These are phyloP conservation scores for Pararge aegeria DNA, from an alignment of 1,140 invertebrate genomes.

Conservation along the genomic window DNA sequence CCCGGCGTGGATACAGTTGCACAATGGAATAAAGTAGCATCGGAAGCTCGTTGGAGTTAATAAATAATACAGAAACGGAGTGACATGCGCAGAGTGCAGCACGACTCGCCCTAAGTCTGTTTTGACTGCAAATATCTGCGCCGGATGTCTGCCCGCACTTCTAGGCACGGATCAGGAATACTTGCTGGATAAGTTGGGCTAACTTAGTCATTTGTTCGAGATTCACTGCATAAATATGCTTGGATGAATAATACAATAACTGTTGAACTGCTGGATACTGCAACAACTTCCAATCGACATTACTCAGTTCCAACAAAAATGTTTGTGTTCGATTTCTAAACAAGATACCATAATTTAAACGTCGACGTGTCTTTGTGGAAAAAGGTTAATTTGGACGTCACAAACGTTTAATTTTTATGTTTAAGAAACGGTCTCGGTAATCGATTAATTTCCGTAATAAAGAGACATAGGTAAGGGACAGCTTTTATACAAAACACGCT, in stretches of 20 bases:
- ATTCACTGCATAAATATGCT: neutral
- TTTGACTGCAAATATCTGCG: conserved; percentile 77
- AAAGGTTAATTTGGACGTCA: too few species aligned
- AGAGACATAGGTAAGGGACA: too few species aligned
- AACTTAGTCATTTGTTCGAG: conserved; percentile 12
- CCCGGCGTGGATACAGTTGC: conserved; percentile 61
- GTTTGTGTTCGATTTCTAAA: too few species aligned
- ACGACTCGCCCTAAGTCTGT: conserved; percentile 64
- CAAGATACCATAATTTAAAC: too few species aligned
- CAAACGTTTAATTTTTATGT: too few species aligned
- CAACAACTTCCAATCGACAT: too few species aligned
- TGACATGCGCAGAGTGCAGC: conserved; percentile 74
- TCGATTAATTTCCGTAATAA: too few species aligned
- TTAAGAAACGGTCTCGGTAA: too few species aligned
- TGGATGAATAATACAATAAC: conserved; percentile 1
- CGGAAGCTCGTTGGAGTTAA: conserved; percentile 77
- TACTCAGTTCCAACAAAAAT: too few species aligned
- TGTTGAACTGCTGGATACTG: neutral
- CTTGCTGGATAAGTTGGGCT: conserved; percentile 38
- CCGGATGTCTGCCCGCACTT: conserved; percentile 53
- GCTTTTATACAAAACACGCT: too few species aligned
- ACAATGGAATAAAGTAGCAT: conserved; percentile 78
- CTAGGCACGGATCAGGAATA: conserved; percentile 36
- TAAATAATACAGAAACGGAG: conserved; percentile 74
- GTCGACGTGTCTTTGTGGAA: too few species aligned